Evolutionary conservation across 2,113 vertebrate genomes (phyloP), one percentile per base, ranked within the genome.

Genomic region (Phoxinus phoxinus): DNA sequence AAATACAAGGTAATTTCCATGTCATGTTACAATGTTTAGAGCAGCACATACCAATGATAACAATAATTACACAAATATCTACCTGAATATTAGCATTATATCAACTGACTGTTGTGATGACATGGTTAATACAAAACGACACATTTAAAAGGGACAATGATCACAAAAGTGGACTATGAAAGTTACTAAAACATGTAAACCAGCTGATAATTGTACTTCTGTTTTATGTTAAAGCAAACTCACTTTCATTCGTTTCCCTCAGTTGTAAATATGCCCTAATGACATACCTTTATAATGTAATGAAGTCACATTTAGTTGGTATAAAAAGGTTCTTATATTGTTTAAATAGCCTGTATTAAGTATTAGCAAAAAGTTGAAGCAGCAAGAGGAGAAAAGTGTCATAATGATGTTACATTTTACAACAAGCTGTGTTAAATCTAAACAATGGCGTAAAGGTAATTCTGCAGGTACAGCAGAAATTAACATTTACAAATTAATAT

Each of bases 281-380:
- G 35, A 41, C 37, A 44, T 23, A 76, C 46, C 46, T 53, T 12
- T 76, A 17, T 53, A 53, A 91, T 88, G 87, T 93, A 93, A 91
- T 92, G 92, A 94, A 94, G 94, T 90, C 92, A 94, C 91, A 93
- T 94, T 94, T 91, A 93, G 91, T 89, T 93, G 91, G 90, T 94
- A 94, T 92, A 94, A 95, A 95, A 94, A 91, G 86, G 86, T 91
- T 87, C 86, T 87, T 87, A 87, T 90, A 87, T 85, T 90, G 51
- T 88, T 91, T 15, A 91, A 94, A 93, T 92, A 91, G 90, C 87
- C 88, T 83, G 85, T 86, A 48, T 53, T 76, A 81, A 90, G 86
- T 94, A 94, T 94, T 93, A 94, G 94, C 93, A 94, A 91, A 93
- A 90, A 85, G 89, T 78, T 59, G 10, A 78, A 76, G 74, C 48